Evolutionary conservation across 1,140 invertebrate genomes (phyloP), one percentile per base, ranked within the genome.

Genomic region (Notospermus geniculatus): DNA sequence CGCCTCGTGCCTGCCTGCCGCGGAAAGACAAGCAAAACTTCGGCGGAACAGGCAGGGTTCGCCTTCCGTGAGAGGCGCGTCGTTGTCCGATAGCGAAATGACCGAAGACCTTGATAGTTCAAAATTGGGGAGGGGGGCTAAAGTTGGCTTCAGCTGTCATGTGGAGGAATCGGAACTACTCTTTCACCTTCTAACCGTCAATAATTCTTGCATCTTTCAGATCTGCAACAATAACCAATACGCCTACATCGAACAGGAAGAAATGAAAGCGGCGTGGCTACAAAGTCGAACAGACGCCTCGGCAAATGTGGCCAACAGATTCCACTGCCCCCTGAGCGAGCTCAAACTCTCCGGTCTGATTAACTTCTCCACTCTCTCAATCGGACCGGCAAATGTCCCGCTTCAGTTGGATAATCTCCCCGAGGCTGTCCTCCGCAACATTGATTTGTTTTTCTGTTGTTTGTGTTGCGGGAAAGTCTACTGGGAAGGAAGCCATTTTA

Each of bases 401-500:
- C 78, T 88, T 62, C 83, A 87, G 77, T 69, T 86, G 11, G 74
- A 84, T 15, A 73, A 76, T 54, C 67, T 87, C 62, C 84, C 84
- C 17, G 28, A 73, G 0, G 73, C 75, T 5, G 72, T 86, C 39
- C 68, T 87, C 15, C 69, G 78, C 36, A 79, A 80, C 41, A 78
- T 85, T 4, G 69, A 82, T 2, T 27, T 75, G 4, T 89, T 87
- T 76, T 88, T 85, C 67, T 74, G 87, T 29, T 89, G 88, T 71
- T 81, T 85, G 53, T 67, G 71, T 11, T 89, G 88, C 75, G 88
- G 88, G 0, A 86, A 88, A 67, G 75, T 86, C 30, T 88, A 86
- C 68, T 89, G 88, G 87, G 84, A 86, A 63, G 87, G 87, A 0
- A 79, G 76, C 0, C 85, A 87, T 68, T 83, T 84, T 63, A 82